phyloP scores from a whole-genome alignment of 30 jellyfish, hydroid and myxozoan genomes.

The Turritopsis rubra region DNA sequence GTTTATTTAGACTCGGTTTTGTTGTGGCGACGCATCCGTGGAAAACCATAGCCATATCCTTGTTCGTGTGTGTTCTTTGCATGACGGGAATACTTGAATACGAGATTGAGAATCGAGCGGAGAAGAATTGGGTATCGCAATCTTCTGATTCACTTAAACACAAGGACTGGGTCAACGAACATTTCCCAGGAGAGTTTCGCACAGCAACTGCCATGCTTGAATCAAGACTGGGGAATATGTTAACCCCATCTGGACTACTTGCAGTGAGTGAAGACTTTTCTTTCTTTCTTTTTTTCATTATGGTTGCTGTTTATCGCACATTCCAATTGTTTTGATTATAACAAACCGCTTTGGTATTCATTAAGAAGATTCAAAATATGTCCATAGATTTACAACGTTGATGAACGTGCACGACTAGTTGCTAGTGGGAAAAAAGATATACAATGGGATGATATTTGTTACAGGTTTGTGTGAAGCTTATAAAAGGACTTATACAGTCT shows the following conservation, averaged over 20 bases:
- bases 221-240: conserved; percentile 37
- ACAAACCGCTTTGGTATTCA: too few relatives aligned
- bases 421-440: conserved; percentile 34
- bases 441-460: conserved; percentile 62
- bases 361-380: too few relatives aligned
- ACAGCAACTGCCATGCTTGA: conserved; percentile 39
- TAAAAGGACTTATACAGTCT: neutral
- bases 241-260: conserved; percentile 32
- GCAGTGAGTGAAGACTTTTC: conserved; percentile 35
- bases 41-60: conserved; percentile 32
- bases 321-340: neutral
- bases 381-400: conserved; percentile 39
- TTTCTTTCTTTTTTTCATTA: neutral
- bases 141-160: conserved; percentile 57
- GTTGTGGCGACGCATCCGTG: conserved; percentile 45
- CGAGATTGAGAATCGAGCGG: conserved; percentile 64
- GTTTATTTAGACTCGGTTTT: conserved; percentile 39
- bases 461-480: conserved; percentile 30
- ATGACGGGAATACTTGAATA: conserved; percentile 53
- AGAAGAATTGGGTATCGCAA: conserved; percentile 69
- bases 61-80: conserved; percentile 45
- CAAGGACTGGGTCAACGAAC: conserved; percentile 26
- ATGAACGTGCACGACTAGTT: conserved; percentile 30
- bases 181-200: conserved; percentile 52
- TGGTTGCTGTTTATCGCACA: too few relatives aligned